Conservation (phyloP, 2,113 vertebrate species). For the Oreochromis aureus region DNA sequence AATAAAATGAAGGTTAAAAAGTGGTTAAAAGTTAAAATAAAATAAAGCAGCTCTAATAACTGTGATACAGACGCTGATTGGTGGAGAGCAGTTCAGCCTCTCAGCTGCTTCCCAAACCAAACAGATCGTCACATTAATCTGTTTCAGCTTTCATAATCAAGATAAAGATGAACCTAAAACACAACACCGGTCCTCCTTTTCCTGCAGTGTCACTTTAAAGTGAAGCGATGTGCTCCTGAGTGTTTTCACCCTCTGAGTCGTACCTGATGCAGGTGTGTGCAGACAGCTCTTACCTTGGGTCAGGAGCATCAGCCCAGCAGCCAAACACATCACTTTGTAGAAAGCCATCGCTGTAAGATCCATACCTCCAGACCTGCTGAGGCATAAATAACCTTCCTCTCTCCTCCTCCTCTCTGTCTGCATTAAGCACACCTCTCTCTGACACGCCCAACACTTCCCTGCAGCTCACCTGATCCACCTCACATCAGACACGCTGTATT, state of each 20-base stretch:
- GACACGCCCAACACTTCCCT: neutral
- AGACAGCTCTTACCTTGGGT: neutral
- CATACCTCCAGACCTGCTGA: too few species aligned
- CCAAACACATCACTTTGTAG: too few species aligned
- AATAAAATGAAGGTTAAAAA: neutral
- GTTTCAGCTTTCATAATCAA: neutral
- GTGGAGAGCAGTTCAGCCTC: neutral
- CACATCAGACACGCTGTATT: neutral
- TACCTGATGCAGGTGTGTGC: neutral
- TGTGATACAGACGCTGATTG: neutral
- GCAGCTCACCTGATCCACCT: neutral
- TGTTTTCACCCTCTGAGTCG: rapidly evolving
- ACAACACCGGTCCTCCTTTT: neutral
- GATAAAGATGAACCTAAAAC: rapidly evolving
- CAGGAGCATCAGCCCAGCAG: too few species aligned
- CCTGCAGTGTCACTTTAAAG: neutral
- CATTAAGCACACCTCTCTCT: neutral
- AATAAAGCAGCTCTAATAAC: neutral
- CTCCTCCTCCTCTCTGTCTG: neutral
- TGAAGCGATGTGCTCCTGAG: rapidly evolving
- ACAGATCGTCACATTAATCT: neutral
- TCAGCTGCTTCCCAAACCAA: neutral
- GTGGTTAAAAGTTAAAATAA: neutral
- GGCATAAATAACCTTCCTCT: too few species aligned
- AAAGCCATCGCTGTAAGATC: too few species aligned